Conservation (phyloP, 1,140 invertebrate species). For the Papilio helenus region DNA sequence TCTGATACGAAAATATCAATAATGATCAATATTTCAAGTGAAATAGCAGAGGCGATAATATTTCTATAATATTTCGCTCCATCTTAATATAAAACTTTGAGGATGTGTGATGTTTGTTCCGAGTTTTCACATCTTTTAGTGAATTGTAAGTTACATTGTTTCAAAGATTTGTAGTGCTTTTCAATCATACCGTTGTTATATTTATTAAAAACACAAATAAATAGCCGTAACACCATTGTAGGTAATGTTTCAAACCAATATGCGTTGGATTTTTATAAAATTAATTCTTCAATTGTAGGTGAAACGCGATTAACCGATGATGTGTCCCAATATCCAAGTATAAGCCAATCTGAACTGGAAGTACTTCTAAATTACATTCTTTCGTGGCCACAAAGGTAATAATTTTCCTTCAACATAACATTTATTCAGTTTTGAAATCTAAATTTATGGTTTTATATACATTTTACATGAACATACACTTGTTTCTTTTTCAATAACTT, state of each 20-base stretch:
- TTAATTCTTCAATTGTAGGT: constrained; percentile 75
- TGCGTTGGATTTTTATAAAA: constrained; percentile 10
- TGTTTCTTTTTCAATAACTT: constrained; percentile 10
- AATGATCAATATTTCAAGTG: constrained; percentile 76
- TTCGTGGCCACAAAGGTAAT: constrained; percentile 88
- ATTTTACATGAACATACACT: background rate
- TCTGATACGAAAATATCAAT: constrained; percentile 81
- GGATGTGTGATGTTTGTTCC: constrained; percentile 92
- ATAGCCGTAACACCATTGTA: constrained; percentile 13
- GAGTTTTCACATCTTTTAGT: constrained; percentile 90
- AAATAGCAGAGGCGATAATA: constrained; percentile 71
- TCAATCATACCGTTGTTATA: constrained; percentile 53
- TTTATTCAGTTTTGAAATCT: constrained; percentile 5
- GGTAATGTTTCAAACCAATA: constrained; percentile 8
- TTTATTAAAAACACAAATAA: constrained; percentile 39
- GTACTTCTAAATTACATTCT: constrained; percentile 87
- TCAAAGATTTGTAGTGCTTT: constrained; percentile 68
- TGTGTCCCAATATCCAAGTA: constrained; percentile 84
- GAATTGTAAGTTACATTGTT: constrained; percentile 87
- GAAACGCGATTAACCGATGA: constrained; percentile 85
- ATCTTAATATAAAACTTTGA: constrained; percentile 70
- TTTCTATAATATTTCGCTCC: constrained; percentile 77
- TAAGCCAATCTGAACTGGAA: constrained; percentile 86
- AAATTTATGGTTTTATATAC: background rate
- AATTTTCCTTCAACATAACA: constrained; percentile 33